phyloP scores from a whole-genome alignment of 2,888 invertebrate genomes.

The Cephus rjabovi region DNA sequence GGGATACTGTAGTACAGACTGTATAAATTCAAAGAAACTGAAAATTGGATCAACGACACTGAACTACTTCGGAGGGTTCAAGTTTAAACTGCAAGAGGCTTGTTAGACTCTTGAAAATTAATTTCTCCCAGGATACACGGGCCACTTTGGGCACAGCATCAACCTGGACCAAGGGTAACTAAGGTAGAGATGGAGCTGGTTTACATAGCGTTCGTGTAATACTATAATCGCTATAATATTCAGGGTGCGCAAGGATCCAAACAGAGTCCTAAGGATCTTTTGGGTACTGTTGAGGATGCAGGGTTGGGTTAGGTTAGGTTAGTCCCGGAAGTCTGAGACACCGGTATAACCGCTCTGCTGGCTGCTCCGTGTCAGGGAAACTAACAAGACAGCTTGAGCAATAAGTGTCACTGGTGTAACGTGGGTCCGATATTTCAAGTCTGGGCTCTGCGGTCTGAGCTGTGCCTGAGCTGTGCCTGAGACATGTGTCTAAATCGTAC shows the following conservation, averaged over 20 bases:
- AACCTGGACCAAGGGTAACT: neutral
- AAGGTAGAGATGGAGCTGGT: neutral
- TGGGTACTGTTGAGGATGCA: neutral
- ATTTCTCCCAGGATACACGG: neutral
- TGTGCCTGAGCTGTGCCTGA: neutral
- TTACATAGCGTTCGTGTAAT: neutral
- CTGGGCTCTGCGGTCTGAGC: neutral
- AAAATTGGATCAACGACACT: neutral
- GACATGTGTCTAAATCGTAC: neutral
- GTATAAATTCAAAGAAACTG: neutral
- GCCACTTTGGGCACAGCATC: neutral
- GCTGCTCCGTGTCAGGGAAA: neutral
- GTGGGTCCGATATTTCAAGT: conserved; percentile 26
- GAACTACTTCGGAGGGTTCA: neutral
- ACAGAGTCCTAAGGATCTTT: neutral
- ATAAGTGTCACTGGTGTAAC: conserved; percentile 54
- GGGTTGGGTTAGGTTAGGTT: neutral
- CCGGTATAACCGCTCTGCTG: neutral
- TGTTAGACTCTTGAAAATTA: neutral
- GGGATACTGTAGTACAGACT: neutral
- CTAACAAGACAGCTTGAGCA: conserved; percentile 33
- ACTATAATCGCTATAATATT: neutral
- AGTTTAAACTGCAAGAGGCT: neutral
- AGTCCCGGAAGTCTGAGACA: neutral
- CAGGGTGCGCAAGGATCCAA: neutral